Base-by-base conservation (phyloP, 2,797 vertebrate genomes). In the Fistularia tabacaria region DNA sequence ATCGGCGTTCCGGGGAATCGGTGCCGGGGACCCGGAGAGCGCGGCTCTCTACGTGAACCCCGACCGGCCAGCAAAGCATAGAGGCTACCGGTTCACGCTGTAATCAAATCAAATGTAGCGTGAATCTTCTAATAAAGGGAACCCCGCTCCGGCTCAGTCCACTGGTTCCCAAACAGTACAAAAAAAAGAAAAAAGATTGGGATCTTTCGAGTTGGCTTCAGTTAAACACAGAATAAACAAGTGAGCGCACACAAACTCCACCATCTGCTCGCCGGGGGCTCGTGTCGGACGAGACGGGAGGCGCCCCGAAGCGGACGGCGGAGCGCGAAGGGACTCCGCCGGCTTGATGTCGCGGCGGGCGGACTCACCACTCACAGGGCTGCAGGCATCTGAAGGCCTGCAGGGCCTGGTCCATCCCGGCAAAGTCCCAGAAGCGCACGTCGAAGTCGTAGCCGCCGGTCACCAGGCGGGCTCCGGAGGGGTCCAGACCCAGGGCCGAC, bases 361-460 rank as follows among this genome's bases (percentile, higher is more conserved):
- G 3, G 38, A 79, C 89, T 87, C 88, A 98, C 97, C 97, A 98
- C 64, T 99, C 96, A 74, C 95, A 98, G 10, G 97, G 97, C 78
- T 98, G 95, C 45, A 98, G 87, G 7, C 95, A 92, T 14, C 97
- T 84, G 88, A 98, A 99, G 47, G 96, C 94, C 61, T 96, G 93
- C 62, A 98, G 90, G 49, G 95, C 89, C 39, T 92, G 90, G 64
- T 99, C 97, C 97, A 99, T 99, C 69, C 97, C 97, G 13, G 97
- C 97, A 85, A 99, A 99, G 84, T 99, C 97, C 97, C 97, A 98
- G 84, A 99, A 98, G 39, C 91, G 92, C 49, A 99, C 93, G 10
- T 98, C 95, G 12, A 91, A 99, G 62, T 99, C 97, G 42, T 89
- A 97, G 10, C 96, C 95, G n/a, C 96, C 96, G 6, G 93, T 95